phyloP scores from a whole-genome alignment of 2,888 invertebrate genomes.

The Carcina quercana region DNA sequence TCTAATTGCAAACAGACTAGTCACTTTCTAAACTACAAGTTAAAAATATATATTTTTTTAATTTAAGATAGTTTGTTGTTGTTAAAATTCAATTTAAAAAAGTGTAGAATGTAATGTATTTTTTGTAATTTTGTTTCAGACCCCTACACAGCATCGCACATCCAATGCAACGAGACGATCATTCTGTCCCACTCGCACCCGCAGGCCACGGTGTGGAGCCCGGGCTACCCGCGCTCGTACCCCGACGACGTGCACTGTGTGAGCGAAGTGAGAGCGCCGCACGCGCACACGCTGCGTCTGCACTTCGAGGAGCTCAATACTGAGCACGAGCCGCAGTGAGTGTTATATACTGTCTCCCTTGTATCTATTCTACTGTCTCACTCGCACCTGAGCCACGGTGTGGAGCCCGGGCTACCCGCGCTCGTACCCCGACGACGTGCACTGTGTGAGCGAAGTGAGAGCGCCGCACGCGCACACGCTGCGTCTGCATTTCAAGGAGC shows the following conservation, averaged over 20 bases:
- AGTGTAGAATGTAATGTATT: too few relatives aligned
- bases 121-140: slow-evolving; percentile 35
- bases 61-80: too few relatives aligned
- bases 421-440: slow-evolving; percentile 83
- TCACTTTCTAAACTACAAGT: too few relatives aligned
- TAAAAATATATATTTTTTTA: too few relatives aligned
- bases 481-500: slow-evolving; percentile 82
- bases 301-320: slow-evolving; percentile 85
- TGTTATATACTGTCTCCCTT: too few relatives aligned
- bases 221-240: slow-evolving; percentile 86
- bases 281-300: slow-evolving; percentile 79
- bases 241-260: slow-evolving; percentile 84
- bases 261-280: slow-evolving; percentile 80
- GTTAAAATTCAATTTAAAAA: too few relatives aligned
- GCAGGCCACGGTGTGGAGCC: slow-evolving; percentile 82
- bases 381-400: slow-evolving; percentile 78
- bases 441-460: slow-evolving; percentile 81
- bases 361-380: slow-evolving; percentile 78
- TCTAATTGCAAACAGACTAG: too few relatives aligned
- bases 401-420: slow-evolving; percentile 88
- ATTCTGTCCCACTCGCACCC: slow-evolving; percentile 78
- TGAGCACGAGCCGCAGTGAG: slow-evolving; percentile 86
- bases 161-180: slow-evolving; percentile 80
- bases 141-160: slow-evolving; percentile 51
- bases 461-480: slow-evolving; percentile 82